Base-by-base conservation (phyloP, 2,797 vertebrate genomes). In the Cuniculus paca region DNA sequence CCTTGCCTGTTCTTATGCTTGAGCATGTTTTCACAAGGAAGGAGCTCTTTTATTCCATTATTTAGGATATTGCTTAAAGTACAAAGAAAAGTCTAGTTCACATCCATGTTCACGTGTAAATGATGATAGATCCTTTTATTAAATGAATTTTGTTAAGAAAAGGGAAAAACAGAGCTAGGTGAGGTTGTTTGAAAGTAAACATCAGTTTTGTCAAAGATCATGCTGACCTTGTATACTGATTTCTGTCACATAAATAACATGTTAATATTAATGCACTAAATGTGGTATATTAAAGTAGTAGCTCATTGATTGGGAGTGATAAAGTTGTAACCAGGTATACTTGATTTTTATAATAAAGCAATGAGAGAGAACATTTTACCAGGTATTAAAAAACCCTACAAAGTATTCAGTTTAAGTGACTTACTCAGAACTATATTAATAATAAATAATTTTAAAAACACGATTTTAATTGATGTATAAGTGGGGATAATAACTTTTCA, bases 81-180 rank as follows among this genome's bases (percentile, higher is more conserved):
- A 52, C 2, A 50, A 92, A 88, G 68, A 36, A 78, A 58, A 45
- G 1, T 68, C 1, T 77, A 45, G 34, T 63, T 93, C n/a, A 2
- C 28, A 22, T 88, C 78, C 50, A 6, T 95, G 8, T 89, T 80
- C 54, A 63, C 17, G 12, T 95, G 17, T 90, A 54, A 79, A 36
- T 75, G 31, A 63, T 42, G 85, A 36, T 36, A 42, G 45, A 39
- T 12, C 11, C 26, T 88, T 82, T 79, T 10, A 72, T 75, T 94
- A 61, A 95, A 36, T 83, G n/a, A 39, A 84, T 94, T 84, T 45
- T 85, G 65, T 12, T 39, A 96, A 68, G n/a, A 75, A 70, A 92
- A 56, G 19, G 22, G 34, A 79, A 93, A 92, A 92, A 74, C 3
- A 79, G 58, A 77, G 58, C 16, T 58, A 84, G 31, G 4, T 82